Conservation (phyloP, 2,797 vertebrate species). For the Tympanoctomys barrerae region DNA sequence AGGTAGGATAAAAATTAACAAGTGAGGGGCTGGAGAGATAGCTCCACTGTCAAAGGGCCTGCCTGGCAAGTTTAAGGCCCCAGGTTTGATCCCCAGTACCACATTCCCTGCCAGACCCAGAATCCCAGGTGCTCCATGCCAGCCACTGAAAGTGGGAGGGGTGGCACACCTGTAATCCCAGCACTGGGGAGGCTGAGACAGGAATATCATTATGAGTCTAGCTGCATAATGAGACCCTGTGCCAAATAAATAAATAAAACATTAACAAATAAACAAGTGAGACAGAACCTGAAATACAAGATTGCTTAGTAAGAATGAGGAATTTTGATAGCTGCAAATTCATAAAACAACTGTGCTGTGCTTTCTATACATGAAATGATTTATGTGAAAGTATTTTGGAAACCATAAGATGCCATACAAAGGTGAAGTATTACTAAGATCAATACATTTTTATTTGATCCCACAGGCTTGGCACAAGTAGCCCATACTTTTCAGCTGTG, state of each 20-base stretch:
- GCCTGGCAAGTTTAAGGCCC: no score
- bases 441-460: conserved; percentile 9
- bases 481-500: conserved; percentile 1
- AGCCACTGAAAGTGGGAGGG: no score
- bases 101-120: no score
- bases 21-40: background rate
- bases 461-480: background rate
- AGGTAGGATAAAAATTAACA: conserved; percentile 8
- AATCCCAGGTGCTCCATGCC: no score
- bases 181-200: no score
- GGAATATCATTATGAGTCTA: no score
- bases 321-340: conserved; percentile 57
- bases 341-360: conserved; percentile 43
- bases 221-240: no score
- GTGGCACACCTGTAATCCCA: no score
- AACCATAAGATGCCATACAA: conserved; percentile 3
- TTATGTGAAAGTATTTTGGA: conserved; percentile 45
- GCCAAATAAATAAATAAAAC: no score
- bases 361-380: conserved; percentile 64
- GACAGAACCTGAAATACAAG: conserved; percentile 63
- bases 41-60: no score
- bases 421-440: conserved; percentile 50
- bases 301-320: conserved; percentile 53
- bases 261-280: background rate
- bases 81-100: no score